Evolutionary conservation across 2,888 invertebrate species (phyloP), one percentile per base, ranked within the genome.

Genomic region (Uropetala carovei): DNA sequence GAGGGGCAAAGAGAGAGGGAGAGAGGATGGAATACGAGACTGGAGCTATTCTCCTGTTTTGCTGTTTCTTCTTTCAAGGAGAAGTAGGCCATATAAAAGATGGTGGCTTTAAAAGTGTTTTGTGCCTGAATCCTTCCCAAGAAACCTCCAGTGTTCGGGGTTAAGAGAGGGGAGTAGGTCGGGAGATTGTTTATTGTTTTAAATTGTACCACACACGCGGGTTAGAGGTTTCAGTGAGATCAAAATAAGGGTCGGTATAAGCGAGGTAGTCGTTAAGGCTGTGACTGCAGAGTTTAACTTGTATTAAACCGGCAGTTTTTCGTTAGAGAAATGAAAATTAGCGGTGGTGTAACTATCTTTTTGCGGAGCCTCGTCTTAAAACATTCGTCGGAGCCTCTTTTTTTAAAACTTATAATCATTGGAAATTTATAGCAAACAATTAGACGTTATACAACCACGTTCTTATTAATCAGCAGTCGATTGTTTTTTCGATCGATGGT

Each of bases 31-130:
- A n/a, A n/a, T 43, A 43, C 43, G 5, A 43, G 68, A n/a, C n/a
- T 68, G 75, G 27, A 2, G 11, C 13, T 4, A 4, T 5, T 10
- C 9, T 22, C 75, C 75, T 27, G 27, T 22, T 75, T 75, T 27
- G 75, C 75, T 27, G 75, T 22, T n/a, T 75, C 27, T 64, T 75
- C 22, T 75, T 13, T 27, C 75, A 13, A 75, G 75, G 22, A 75
- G 75, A 75, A 75, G 75, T 75, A 75, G 75, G 75, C 75, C 75
- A 75, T 75, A 75, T 27, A 75, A 75, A 27, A 75, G 75, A 27
- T 43, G 75, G 10, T 75, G 75, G 22, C 10, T 75, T 22, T 75
- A 68, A 68, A 68, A 68, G 22, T 22, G n/a, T 68, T 68, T 68
- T 22, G 75, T 27, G 75, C 11, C 27, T 22, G 75, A 75, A 22